Evolutionary conservation across 2,888 invertebrate species (phyloP), one percentile per base, ranked within the genome.

Genomic region (Bembecia ichneumoniformis): DNA sequence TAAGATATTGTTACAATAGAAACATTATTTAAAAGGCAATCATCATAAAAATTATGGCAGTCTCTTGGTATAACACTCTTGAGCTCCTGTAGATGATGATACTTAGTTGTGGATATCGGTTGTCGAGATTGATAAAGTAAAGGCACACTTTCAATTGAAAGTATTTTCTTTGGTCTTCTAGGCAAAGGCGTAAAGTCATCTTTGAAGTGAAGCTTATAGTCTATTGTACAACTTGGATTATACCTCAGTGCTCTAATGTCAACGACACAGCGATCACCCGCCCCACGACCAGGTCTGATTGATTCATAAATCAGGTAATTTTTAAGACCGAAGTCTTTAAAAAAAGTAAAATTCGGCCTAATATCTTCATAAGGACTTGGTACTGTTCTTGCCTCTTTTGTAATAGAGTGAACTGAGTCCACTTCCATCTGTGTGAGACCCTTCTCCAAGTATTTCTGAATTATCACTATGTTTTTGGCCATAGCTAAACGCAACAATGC

Each of bases 381-480:
- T 14, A 47, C 54, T 13, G 9, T 43, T 52, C 59, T 53, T 5
- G 58, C 57, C 52, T 59, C 58, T 47, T 51, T 58, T 35, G 60
- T 55, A n/a, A 64, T 51, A 14, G 61, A 58, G 53, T 78, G 74
- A 1, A 72, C 67, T 0, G 67, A 69, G 52, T 76, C 74, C 4
- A 52, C 53, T 34, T 59, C 57, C 57, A 59, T 57, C 47, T 64
- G 62, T 1, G 60, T 62, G 48, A n/a, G n/a, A n/a, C n/a, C n/a
- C n/a, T n/a, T n/a, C n/a, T n/a, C n/a, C n/a, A n/a, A n/a, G n/a
- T n/a, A n/a, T n/a, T n/a, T n/a, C n/a, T n/a, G n/a, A n/a, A n/a
- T n/a, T n/a, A n/a, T n/a, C n/a, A n/a, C n/a, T 55, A 57, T 20
- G 13, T 51, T 51, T 20, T 50, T 53, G 10, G 46, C 49, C 48